Evolutionary conservation across 2,797 vertebrate genomes (phyloP).

Genomic region (Scarus forsteni): DNA sequence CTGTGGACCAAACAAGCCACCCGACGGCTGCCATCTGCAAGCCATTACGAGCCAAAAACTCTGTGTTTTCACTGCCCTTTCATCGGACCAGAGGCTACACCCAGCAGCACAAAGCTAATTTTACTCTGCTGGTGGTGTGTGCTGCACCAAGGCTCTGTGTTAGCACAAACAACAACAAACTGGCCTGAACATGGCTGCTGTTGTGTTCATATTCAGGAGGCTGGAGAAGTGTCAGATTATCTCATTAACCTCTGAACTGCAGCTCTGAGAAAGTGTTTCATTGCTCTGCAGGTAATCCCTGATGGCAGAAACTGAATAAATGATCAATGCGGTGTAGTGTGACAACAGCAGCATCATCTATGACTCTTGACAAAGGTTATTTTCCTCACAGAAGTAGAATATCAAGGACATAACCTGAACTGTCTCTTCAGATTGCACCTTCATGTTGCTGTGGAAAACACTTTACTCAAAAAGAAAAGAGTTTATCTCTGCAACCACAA

Average conservation of each 20-base stretch:
- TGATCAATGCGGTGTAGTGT: constrained; percentile 17
- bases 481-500: too few relatives aligned
- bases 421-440: too few relatives aligned
- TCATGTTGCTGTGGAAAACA: too few relatives aligned
- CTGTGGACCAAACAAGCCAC: constrained; percentile 71
- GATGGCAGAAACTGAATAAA: constrained; percentile 23
- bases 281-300: constrained; percentile 18
- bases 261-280: constrained; percentile 9
- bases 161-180: constrained; percentile 43
- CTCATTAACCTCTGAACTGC: constrained; percentile 1
- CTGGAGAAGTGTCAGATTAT: background rate
- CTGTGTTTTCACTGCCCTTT: constrained; percentile 61
- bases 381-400: constrained; percentile 1
- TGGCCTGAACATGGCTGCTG: background rate
- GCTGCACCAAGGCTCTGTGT: constrained; percentile 31
- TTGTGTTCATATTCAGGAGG: background rate
- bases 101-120: constrained; percentile 67
- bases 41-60: constrained; percentile 76
- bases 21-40: constrained; percentile 76
- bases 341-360: background rate
- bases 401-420: background rate
- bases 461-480: too few relatives aligned
- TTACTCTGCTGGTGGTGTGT: constrained; percentile 51
- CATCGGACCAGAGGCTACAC: constrained; percentile 64
- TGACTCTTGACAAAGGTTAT: background rate